These are phyloP conservation scores for Notechis scutatus DNA, from an alignment of 2,113 vertebrate genomes.

Conservation along the genomic window DNA sequence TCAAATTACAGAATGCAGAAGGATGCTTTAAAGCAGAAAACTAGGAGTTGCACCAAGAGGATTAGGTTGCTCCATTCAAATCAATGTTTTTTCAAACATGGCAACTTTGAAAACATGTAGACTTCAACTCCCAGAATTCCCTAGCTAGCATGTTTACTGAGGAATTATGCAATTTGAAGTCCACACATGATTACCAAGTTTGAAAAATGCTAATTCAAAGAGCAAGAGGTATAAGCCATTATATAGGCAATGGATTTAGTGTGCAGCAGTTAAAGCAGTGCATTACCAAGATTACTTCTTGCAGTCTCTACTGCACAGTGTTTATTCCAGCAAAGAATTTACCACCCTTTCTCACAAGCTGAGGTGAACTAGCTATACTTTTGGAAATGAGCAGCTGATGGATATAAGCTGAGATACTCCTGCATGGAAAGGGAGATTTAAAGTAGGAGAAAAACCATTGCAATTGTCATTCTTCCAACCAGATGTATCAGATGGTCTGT, in stretches of 20 bases:
- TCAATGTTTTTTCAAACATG: not conserved
- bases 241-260: not conserved
- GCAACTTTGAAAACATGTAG: not conserved
- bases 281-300: not conserved
- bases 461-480: slow-evolving; percentile 21
- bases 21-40: not conserved
- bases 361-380: not conserved
- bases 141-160: not conserved
- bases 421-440: not conserved
- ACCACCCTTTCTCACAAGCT: not conserved
- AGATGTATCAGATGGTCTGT: slow-evolving; percentile 13
- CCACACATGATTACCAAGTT: not conserved
- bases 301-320: not conserved
- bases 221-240: not conserved
- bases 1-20: not conserved
- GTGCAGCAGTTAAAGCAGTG: not conserved
- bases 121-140: not conserved
- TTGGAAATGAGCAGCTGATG: not conserved
- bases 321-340: not conserved
- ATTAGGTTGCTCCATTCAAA: not conserved
- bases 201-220: not conserved
- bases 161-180: not conserved
- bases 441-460: not conserved
- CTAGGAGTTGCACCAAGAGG: not conserved
- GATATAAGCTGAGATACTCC: not conserved